phyloP scores from a whole-genome alignment of 2,888 invertebrate genomes.

The Pelosia muscerda region DNA sequence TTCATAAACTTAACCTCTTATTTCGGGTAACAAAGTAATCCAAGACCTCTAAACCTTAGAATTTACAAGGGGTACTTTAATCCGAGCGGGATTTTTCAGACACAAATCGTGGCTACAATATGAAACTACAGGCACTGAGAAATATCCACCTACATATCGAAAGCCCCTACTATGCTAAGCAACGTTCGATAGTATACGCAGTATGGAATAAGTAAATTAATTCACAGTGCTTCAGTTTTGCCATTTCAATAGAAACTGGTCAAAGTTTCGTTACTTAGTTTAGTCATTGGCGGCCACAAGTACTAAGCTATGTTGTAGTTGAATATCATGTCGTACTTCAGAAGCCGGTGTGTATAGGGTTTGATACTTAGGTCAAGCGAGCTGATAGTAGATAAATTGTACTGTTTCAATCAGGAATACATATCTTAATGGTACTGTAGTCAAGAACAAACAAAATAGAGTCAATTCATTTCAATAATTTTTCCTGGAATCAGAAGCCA shows the following conservation, averaged over 20 bases:
- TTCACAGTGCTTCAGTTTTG: not conserved
- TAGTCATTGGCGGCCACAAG: no score
- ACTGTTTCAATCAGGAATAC: no score
- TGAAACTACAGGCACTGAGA: constrained; percentile 28
- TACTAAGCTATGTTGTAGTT: no score
- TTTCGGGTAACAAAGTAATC: constrained; percentile 31
- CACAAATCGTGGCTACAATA: constrained; percentile 40
- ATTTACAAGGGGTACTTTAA: constrained; percentile 43
- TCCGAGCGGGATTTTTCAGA: constrained; percentile 39
- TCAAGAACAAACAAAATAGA: no score
- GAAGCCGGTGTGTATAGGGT: no score
- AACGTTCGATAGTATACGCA: not conserved
- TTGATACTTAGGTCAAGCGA: no score
- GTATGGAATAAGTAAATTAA: not conserved
- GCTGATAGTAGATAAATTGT: no score
- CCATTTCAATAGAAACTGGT: not conserved
- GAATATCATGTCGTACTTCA: no score
- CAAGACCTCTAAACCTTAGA: constrained; percentile 33
- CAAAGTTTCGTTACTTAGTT: not conserved
- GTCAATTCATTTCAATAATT: not conserved
- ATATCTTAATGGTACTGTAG: not conserved
- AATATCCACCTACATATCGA: constrained; percentile 23
- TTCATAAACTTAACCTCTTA: constrained; percentile 27
- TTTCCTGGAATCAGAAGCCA: no score
- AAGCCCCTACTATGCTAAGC: not conserved